Base-by-base conservation (phyloP, 2,797 vertebrate species). In the Buceros bicornis region DNA sequence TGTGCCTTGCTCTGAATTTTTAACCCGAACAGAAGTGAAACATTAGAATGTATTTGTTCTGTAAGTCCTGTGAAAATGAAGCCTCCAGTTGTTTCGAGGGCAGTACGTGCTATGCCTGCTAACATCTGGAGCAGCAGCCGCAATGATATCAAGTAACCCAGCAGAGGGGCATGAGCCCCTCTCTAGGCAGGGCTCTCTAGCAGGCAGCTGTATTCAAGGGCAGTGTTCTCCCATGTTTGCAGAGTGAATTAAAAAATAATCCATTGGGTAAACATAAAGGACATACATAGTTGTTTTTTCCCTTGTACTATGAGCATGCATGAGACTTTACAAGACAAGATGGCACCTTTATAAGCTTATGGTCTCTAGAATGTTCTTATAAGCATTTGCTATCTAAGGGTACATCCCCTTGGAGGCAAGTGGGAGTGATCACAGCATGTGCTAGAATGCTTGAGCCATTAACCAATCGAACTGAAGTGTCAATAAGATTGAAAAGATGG, bases 21-120 rank as follows among this genome's bases (percentile, higher is more conserved):
- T 92, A 80, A 82, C 40, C 67, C 60, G 53, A 60, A 64, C 29
- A 70, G 60, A 79, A 79, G 12, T 43, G 45, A 84, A 87, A 48
- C 0, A 0, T 8, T 61, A 54, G 47, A 64, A 48, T 0, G 0
- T 35, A 57, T 11, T 21, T 74, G 57, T 42, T 87, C 67, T 37
- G 21, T 13, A 37, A 73, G 40, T 48, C 60, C 43, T 40, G 10
- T 24, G 58, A 74, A 16, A 40, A 31, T 1, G 3, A 26, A 80
- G 14, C 56, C 71, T 76, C n/a, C 3, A 7, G 43, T 70, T 66
- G 13, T 56, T 87, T 45, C 40, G 83, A 25, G 43, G 29, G 26
- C 42, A 31, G 35, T 64, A 18, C 21, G 2, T 37, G 19, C 73
- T 77, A 0, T 42, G n/a, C 31, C 12, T 2, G 1, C 50, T 45